phyloP scores from a whole-genome alignment of 2,797 vertebrate species.

The Lerista edwardsae region DNA sequence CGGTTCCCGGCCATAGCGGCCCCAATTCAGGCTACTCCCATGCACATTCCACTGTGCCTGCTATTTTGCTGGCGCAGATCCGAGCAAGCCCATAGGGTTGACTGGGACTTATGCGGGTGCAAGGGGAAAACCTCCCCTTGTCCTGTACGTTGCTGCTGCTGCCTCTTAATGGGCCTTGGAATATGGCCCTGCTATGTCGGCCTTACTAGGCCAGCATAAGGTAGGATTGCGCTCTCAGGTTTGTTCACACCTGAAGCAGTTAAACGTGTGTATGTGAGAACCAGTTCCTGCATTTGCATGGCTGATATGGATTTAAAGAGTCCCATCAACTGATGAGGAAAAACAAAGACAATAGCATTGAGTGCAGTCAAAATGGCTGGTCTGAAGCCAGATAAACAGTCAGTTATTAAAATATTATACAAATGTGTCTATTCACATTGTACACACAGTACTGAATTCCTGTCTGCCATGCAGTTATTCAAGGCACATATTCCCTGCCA shows the following conservation, averaged over 20 bases:
- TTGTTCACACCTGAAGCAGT: background rate
- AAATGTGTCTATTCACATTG: constrained; percentile 2
- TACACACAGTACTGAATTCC: background rate
- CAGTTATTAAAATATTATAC: constrained; percentile 11
- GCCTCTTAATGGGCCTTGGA: no score
- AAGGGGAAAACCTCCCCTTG: no score
- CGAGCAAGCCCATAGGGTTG: no score
- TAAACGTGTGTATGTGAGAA: background rate
- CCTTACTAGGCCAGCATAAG: no score
- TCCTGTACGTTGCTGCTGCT: no score
- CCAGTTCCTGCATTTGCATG: background rate
- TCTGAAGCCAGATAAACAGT: background rate
- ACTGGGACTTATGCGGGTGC: no score
- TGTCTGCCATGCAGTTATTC: background rate
- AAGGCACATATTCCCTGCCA: background rate
- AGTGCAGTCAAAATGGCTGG: background rate
- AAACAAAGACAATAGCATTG: background rate
- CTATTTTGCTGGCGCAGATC: no score
- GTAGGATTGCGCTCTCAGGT: no score
- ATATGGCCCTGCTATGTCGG: no score
- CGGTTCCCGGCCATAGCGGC: no score
- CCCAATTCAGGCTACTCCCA: no score
- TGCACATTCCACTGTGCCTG: no score
- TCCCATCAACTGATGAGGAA: background rate
- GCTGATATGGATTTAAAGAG: background rate